Conservation (phyloP, 2,113 vertebrate species). For the Malurus melanocephalus region DNA sequence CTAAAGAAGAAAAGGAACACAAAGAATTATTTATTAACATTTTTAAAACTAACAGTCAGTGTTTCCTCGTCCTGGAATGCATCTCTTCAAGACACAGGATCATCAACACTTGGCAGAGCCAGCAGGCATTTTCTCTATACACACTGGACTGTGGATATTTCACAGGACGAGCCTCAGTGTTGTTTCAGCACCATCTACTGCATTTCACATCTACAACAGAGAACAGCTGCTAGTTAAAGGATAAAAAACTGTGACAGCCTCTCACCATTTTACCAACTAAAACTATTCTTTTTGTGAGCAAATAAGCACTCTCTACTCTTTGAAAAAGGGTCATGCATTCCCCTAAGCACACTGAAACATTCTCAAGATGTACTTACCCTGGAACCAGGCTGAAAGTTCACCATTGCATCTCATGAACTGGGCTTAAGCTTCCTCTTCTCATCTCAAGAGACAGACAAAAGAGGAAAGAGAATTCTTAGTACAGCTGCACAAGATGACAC, state of each 20-base stretch:
- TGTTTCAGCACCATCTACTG: slow-evolving; percentile 56
- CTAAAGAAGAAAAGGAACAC: not conserved
- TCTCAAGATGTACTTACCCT: not conserved
- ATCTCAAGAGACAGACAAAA: not conserved
- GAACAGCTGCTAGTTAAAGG: slow-evolving; percentile 42
- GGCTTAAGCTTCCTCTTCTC: not conserved
- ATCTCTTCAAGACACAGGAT: slow-evolving; percentile 21
- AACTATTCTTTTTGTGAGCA: not conserved
- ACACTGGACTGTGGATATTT: not conserved
- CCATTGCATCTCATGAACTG: not conserved
- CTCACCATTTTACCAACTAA: not conserved
- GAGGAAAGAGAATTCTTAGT: not conserved
- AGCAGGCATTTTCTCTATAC: not conserved
- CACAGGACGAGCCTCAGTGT: slow-evolving; percentile 7
- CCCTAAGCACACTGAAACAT: not conserved
- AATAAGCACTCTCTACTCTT: not conserved
- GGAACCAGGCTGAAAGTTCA: not conserved
- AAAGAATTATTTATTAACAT: slow-evolving; percentile 39
- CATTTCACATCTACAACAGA: slow-evolving; percentile 43
- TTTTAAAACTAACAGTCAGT: slow-evolving; percentile 22
- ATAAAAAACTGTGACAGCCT: not conserved
- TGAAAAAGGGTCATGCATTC: not conserved
- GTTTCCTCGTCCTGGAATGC: not conserved
- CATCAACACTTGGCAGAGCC: not conserved
- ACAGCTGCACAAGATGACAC: not conserved